Base-by-base conservation (phyloP, 2,888 invertebrate genomes). In the Spodoptera picta region DNA sequence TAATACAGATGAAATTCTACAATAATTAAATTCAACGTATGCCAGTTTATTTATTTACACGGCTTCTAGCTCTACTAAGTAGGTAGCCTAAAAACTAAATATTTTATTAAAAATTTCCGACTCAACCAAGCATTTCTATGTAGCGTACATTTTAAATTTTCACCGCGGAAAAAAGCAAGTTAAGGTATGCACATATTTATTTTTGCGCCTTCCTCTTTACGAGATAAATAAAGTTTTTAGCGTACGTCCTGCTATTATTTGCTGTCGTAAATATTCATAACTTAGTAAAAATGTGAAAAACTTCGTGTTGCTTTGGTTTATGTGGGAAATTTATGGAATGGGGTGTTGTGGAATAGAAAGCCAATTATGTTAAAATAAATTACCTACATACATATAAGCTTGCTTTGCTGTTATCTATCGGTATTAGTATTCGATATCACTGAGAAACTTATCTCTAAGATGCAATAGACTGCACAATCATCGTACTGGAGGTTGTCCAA, bases 121-220 rank as follows among this genome's bases (percentile, higher is more conserved):
- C 55, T 47, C 48, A 50, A 65, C 49, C 47, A 44, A 60, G 36
- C 54, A 53, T 69, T 58, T 61, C 53, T 45, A 50, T 47, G 45
- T 24, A 52, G 46, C 11, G 55, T 47, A 43, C 9, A 27, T 60
- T 72, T 61, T 59, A 48, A 23, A 69, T 69, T 55, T 65, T 52
- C 36, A 53, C 46, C 36, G 45, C 10, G 27, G 55, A 19, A 69
- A 60, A 69, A 69, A 65, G 60, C 36, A 61, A 72, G 24, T 48
- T 48, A 60, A 48, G 60, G 54, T 67, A 70, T 70, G 67, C 58
- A 60, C 59, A 73, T 61, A 69, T 73, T 73, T 73, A 69, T 61
- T 59, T 73, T 73, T 61, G 45, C 73, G 53, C 65, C 56, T 73
- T 69, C 53, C 59, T 60, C 56, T 73, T 69, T 60, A 61, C 53